These are phyloP conservation scores for Axea sp. DNA, from an alignment of 2,888 invertebrate genomes.

Conservation along the genomic window DNA sequence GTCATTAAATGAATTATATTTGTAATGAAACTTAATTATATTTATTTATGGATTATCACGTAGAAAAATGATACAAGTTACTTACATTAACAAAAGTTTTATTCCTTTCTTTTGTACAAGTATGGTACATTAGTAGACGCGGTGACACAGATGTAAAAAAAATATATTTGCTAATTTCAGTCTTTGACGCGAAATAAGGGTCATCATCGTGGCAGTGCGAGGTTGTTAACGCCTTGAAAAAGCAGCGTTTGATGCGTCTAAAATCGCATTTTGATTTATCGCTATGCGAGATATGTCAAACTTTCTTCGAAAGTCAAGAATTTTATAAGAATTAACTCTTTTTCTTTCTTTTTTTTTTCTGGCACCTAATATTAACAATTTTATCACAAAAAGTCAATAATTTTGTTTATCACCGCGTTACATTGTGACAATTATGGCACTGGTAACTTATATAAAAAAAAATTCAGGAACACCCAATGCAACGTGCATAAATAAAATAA, in stretches of 20 bases:
- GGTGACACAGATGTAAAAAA: conserved; percentile 71
- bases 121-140: conserved; percentile 73
- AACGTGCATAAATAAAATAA: conserved; percentile 11
- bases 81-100: conserved; percentile 74
- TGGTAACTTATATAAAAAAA: conserved; percentile 31
- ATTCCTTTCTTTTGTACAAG: conserved; percentile 74
- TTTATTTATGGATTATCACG: no score
- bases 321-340: conserved; percentile 14
- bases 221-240: conserved; percentile 62
- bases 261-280: conserved; percentile 29
- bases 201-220: conserved; percentile 68
- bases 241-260: conserved; percentile 8
- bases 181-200: conserved; percentile 71
- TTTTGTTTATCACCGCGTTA: conserved; percentile 48
- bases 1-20: no score
- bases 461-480: conserved; percentile 32
- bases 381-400: conserved; percentile 32
- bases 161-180: conserved; percentile 72
- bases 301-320: conserved; percentile 16
- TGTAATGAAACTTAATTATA: no score
- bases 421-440: conserved; percentile 53
- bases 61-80: no score
- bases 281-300: conserved; percentile 28
- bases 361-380: conserved; percentile 13
- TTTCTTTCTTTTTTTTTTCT: not conserved